A percentile compares a stretch with the other conserved stretches of the same genome.
These are phyloP conservation scores for Heliocidaris tuberculata DNA, from an alignment of 35 echinoderm and acorn worm species.

Conservation along the genomic window DNA sequence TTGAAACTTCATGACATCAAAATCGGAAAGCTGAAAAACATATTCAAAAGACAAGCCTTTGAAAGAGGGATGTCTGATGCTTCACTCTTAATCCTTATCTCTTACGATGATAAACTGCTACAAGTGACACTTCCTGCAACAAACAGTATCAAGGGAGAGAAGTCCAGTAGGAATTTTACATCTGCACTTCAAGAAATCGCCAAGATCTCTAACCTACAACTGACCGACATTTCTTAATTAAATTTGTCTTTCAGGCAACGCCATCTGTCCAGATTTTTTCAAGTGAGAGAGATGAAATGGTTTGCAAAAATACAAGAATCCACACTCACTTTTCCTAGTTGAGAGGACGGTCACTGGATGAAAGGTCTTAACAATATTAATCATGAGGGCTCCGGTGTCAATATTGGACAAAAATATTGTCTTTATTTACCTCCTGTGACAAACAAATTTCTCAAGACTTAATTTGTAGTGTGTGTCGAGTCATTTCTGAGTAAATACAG, in stretches of 20 bases:
- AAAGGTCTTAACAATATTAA: not conserved
- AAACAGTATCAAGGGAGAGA: not conserved
- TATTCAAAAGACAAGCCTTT: conserved; percentile 3
- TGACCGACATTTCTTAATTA: conserved; percentile 47
- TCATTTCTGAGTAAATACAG: conserved; percentile 46
- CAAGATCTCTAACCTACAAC: not conserved
- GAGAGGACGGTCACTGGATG: not conserved
- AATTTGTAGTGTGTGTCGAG: conserved; percentile 50
- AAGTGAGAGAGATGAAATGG: not conserved
- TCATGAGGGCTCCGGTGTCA: not conserved
- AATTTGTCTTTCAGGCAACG: conserved; percentile 27
- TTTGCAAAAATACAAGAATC: not conserved
- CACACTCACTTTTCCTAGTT: not conserved
- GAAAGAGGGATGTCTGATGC: conserved; percentile 6
- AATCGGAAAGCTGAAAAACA: not conserved
- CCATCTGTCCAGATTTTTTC: conserved; percentile 41
- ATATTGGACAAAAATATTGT: conserved; percentile 36
- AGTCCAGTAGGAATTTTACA: not conserved
- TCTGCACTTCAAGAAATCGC: conserved; percentile 7
- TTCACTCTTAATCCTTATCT: not conserved
- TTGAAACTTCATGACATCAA: conserved; percentile 33
- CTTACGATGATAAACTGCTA: conserved; percentile 11
- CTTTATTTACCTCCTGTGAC: conserved; percentile 10
- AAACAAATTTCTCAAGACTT: conserved; percentile 36
- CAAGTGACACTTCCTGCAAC: not conserved